A percentile compares a stretch with the other conserved stretches of the same genome.
These are phyloP conservation scores for Apistogramma diplotaenia DNA, from an alignment of 2,113 vertebrate species.

Conservation along the genomic window DNA sequence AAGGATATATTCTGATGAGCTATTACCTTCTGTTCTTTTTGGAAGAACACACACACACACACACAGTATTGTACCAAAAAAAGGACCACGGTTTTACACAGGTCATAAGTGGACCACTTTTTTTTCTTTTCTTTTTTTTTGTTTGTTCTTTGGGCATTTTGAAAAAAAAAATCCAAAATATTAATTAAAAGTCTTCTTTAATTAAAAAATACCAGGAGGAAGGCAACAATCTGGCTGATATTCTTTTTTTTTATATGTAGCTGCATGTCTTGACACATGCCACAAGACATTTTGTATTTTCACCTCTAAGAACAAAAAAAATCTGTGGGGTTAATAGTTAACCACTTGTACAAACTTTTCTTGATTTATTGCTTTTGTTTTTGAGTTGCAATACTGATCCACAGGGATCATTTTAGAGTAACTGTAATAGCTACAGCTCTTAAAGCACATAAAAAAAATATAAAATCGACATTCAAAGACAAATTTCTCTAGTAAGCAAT, in stretches of 20 bases:
- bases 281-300: background rate
- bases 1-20: too few relatives aligned
- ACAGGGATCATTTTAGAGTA: conserved; percentile 75
- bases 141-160: fast-evolving
- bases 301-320: background rate
- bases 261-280: background rate
- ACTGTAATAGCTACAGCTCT: conserved; percentile 86
- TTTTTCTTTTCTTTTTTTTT: fast-evolving
- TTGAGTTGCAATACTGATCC: conserved; percentile 1
- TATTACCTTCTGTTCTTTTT: too few relatives aligned
- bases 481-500: conserved; percentile 98
- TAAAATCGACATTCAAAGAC: conserved; percentile 95
- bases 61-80: too few relatives aligned
- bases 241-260: background rate
- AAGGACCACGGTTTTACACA: background rate
- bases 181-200: background rate
- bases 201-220: background rate
- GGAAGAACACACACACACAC: too few relatives aligned
- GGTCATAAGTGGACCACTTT: background rate
- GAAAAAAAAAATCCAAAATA: background rate
- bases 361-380: conserved; percentile 34
- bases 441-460: conserved; percentile 83
- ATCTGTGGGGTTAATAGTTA: background rate
- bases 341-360: background rate
- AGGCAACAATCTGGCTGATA: background rate